A percentile compares a stretch with the other conserved stretches of the same genome.
phyloP scores from a whole-genome alignment of 2,797 vertebrate species.

The Ficedula albicollis region DNA sequence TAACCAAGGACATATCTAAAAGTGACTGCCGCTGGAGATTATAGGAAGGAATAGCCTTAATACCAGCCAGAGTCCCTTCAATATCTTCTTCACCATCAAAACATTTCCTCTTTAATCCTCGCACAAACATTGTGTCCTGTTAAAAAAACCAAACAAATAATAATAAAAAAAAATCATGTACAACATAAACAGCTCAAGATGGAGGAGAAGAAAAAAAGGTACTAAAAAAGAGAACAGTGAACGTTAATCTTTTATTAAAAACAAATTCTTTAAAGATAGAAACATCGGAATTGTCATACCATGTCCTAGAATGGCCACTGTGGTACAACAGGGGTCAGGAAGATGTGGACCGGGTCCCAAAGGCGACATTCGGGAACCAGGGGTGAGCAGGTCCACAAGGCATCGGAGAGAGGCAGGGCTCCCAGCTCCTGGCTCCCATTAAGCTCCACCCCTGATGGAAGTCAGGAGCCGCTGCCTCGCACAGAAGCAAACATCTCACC shows the following conservation, averaged over 20 bases:
- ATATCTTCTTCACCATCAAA: constrained; percentile 84
- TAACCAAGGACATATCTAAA: constrained; percentile 97
- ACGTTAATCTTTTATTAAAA: neutral
- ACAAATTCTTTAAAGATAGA: constrained; percentile 12
- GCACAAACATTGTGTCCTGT: constrained; percentile 88
- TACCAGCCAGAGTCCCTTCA: constrained; percentile 72
- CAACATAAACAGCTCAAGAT: neutral
- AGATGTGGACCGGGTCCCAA: neutral
- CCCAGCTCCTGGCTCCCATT: constrained; percentile 28
- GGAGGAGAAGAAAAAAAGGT: neutral
- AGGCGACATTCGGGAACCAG: constrained; percentile 15
- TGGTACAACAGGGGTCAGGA: constrained; percentile 50
- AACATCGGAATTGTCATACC: constrained; percentile 53
- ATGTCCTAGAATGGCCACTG: constrained; percentile 30
- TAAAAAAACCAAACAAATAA: neutral
- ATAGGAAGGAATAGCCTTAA: constrained; percentile 82
- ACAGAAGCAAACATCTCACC: constrained; percentile 29
- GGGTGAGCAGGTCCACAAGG: constrained; percentile 35
- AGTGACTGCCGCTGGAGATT: constrained; percentile 94
- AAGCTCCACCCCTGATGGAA: neutral
- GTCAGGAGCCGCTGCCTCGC: neutral
- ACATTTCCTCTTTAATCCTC: constrained; percentile 96
- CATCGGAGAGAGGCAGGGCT: neutral
- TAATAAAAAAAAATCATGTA: neutral
- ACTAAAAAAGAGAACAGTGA: neutral